Base-by-base conservation (phyloP, 1,140 invertebrate species). In the Cydia amplana region DNA sequence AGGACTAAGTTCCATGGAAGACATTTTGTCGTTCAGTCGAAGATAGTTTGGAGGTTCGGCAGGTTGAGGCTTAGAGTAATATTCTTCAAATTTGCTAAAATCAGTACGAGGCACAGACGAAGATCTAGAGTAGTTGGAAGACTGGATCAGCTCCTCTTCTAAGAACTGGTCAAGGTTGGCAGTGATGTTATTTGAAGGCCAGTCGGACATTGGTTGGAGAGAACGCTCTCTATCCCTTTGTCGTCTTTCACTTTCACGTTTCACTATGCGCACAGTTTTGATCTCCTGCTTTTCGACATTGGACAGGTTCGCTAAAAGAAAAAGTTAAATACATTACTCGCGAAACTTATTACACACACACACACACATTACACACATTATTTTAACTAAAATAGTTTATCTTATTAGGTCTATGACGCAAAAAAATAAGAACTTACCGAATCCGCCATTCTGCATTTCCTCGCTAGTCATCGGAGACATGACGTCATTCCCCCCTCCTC, bases 191-290 rank as follows among this genome's bases (percentile, higher is more conserved):
- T 83, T 88, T 4, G 81, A 74, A 0, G 90, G 83, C 91, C 91
- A 93, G 63, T 93, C 93, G 0, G 87, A 85, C 86, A 92, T 89
- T 0, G 93, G 93, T 73, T 93, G 93, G 1, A 93, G 79, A 6
- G 91, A 92, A 73, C 94, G 88, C 78, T 96, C 95, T 55, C 96
- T 94, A 85, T 97, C 96, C 73, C 96, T 94, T 84, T 97, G 96
- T 0, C 97, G 93, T 65, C 97, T 94, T 88, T 98, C 97, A 25
- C 97, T 97, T 86, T 98, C 97, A 28, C 97, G 93, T 93, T 99
- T 99, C 0, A 99, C 97, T 83, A 98, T 98, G 74, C 98, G 94
- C 25, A 99, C 97, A 1, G 98, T 98, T 94, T 98, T 98, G 28
- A 97, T 97, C 91, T 97, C 97, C 87, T 96, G 96, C 78, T 96